These are phyloP conservation scores for Melinaea marsaeus DNA, from an alignment of 2,888 invertebrate genomes.

Conservation along the genomic window DNA sequence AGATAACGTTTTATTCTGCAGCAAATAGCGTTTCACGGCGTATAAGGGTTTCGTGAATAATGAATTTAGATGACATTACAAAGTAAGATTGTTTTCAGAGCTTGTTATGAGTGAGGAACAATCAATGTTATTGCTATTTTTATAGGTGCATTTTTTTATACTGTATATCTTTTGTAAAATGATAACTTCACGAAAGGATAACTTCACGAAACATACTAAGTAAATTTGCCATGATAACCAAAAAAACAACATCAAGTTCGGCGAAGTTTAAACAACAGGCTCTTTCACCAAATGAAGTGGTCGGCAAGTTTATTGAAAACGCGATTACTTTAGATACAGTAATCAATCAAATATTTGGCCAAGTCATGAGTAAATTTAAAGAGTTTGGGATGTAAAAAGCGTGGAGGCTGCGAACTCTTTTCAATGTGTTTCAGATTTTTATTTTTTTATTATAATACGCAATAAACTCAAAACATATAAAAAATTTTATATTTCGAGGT, in stretches of 20 bases:
- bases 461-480: not conserved
- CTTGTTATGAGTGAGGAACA: not conserved
- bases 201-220: not conserved
- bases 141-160: not conserved
- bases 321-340: constrained; percentile 64
- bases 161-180: constrained; percentile 7
- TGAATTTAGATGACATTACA: not conserved
- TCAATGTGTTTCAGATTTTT: not conserved
- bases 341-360: constrained; percentile 74
- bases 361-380: constrained; percentile 72
- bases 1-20: constrained; percentile 38
- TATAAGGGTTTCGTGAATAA: constrained; percentile 19
- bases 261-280: constrained; percentile 60
- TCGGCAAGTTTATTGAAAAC: constrained; percentile 64
- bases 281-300: constrained; percentile 68
- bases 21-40: constrained; percentile 28
- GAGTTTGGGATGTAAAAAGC: constrained; percentile 39
- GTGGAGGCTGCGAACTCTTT: constrained; percentile 21
- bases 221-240: constrained; percentile 20
- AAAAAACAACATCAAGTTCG: constrained; percentile 57
- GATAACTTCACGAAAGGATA: constrained; percentile 13
- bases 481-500: not conserved
- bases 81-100: not conserved
- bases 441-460: not conserved
- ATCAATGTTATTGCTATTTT: not conserved